These are phyloP conservation scores for Bubo bubo DNA, from an alignment of 2,113 vertebrate species.

Conservation along the genomic window DNA sequence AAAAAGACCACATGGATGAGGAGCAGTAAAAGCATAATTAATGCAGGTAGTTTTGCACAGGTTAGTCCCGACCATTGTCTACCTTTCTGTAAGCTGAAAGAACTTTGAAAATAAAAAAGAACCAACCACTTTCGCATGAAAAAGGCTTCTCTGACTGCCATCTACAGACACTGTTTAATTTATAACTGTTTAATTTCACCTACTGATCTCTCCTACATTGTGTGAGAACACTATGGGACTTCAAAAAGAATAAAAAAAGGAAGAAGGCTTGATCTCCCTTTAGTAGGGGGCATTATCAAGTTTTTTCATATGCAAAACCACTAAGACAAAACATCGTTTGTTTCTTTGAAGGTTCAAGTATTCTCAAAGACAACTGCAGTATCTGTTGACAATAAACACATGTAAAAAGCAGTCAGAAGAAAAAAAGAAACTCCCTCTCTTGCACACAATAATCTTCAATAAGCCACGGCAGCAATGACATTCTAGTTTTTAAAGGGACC, in stretches of 20 bases:
- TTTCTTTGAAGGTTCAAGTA: not conserved
- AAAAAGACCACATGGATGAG: not conserved
- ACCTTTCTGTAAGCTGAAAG: not conserved
- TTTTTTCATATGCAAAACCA: not conserved
- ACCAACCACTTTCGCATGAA: not conserved
- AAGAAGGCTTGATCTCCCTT: not conserved
- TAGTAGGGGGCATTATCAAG: not conserved
- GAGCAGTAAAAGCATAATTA: not conserved
- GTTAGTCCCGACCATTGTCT: not conserved
- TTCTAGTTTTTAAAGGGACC: not conserved
- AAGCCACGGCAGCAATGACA: not conserved
- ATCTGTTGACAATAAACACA: not conserved
- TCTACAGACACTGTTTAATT: not conserved
- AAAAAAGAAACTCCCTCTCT: not conserved
- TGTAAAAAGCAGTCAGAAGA: not conserved
- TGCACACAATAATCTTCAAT: not conserved
- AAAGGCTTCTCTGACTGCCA: not conserved
- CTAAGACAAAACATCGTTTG: not conserved
- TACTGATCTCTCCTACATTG: not conserved
- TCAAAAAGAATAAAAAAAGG: not conserved
- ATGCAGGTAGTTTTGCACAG: not conserved
- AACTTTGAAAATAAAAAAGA: not conserved
- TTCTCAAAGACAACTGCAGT: not conserved
- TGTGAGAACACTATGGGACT: not conserved
- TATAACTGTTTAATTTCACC: not conserved